Base-by-base conservation (phyloP, 2,888 invertebrate species). In the Ditula angustiorana region DNA sequence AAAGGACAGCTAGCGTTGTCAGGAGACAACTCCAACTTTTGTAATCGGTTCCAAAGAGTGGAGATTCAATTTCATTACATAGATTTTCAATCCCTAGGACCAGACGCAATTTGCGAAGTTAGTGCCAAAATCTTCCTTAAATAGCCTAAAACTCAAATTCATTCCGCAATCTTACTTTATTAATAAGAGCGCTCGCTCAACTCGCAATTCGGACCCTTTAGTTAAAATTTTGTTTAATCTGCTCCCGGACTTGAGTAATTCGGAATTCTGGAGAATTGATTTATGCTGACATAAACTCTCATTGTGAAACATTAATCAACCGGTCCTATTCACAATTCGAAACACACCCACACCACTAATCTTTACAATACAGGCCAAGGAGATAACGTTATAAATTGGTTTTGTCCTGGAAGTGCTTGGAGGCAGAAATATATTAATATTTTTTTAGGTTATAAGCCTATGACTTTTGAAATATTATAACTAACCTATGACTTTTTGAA, bases 231-330 rank as follows among this genome's bases (percentile, higher is more conserved):
- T 41, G 41, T 56, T 41, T 56, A 56, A 41, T 56, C 55, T 41
- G 37, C 41, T 10, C 24, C 16, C 24, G 24, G 53, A 55, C 23
- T 56, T 26, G 24, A 24, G 37, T 16, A 28, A 41, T 41, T 26
- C 41, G 21, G 41, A 81, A 81, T 80, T 74, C 73, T 74, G 69
- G 67, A 67, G 71, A 80, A 81, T 81, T 78, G 82, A 79, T 81
- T 80, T 74, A 75, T 70, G 69, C 70, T 66, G 69, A 75, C 74
- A 74, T 74, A 78, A 70, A 72, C 70, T 73, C 74, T 75, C 72
- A 69, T 64, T 71, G 66, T 66, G 65, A 68, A 69, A 71, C 74
- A 80, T 80, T 81, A 80, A 82, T 81, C 79, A 78, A 75, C 63
- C 60, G 61, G 49, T 68, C 66, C 73, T 53, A 76, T 79, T 78